Percentiles rank a stretch among this genome's conserved stretches.
These are phyloP conservation scores for Pteropus alecto DNA, from an alignment of 2,113 vertebrate species.

Conservation along the genomic window DNA sequence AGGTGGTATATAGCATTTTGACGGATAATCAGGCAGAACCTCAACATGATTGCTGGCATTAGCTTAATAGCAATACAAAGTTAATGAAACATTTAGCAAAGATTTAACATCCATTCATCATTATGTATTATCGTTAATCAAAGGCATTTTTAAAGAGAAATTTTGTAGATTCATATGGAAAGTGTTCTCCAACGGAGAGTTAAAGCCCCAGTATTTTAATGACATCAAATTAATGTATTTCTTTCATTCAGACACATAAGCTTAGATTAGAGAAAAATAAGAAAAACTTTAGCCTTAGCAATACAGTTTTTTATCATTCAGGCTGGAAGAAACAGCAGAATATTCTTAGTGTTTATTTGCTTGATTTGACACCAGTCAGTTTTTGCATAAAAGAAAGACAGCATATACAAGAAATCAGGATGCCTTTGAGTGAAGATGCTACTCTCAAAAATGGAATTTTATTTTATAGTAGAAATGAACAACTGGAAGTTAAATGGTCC, in stretches of 20 bases:
- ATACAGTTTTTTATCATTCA: not conserved
- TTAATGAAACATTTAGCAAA: slow-evolving; percentile 67
- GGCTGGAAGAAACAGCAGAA: not conserved
- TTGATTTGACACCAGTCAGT: not conserved
- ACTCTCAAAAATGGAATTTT: slow-evolving; percentile 38
- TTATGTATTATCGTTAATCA: slow-evolving; percentile 29
- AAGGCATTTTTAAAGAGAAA: slow-evolving; percentile 28
- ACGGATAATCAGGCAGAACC: slow-evolving; percentile 15
- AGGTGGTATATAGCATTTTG: not conserved
- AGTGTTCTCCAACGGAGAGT: not conserved
- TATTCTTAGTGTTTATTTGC: slow-evolving; percentile 23
- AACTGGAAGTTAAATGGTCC: slow-evolving; percentile 45
- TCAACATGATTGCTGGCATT: slow-evolving; percentile 54
- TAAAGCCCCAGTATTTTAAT: slow-evolving; percentile 31
- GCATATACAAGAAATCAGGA: not conserved
- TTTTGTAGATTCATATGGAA: not conserved
- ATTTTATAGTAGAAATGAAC: slow-evolving; percentile 42
- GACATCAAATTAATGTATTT: slow-evolving; percentile 43
- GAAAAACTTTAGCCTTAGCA: not conserved
- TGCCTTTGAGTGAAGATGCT: not conserved
- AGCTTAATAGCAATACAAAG: slow-evolving; percentile 48
- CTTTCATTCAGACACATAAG: not conserved
- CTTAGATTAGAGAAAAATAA: slow-evolving; percentile 1
- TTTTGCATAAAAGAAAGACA: not conserved
- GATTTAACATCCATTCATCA: slow-evolving; percentile 52